Evolutionary conservation across 1,140 invertebrate species (phyloP).

Genomic region (Tenebrio molitor): DNA sequence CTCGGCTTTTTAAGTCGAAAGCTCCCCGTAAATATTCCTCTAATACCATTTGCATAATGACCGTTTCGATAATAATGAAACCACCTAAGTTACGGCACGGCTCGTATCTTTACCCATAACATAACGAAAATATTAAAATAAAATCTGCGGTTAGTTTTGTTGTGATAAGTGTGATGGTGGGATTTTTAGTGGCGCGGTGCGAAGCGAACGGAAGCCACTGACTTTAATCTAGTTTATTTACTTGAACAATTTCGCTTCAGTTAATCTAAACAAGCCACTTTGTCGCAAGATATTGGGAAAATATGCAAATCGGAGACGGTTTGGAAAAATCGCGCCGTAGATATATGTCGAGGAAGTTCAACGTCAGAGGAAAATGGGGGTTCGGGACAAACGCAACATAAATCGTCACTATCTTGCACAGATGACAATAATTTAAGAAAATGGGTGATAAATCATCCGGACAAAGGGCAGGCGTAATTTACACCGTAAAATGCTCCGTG

Average conservation of each 20-base stretch:
- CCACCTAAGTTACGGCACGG: neutral
- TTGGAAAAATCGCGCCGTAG: neutral
- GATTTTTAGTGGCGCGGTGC: neutral
- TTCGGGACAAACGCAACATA: neutral
- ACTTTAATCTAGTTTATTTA: conserved; percentile 4
- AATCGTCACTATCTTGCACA: conserved; percentile 4
- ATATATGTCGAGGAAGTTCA: neutral
- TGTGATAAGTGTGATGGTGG: neutral
- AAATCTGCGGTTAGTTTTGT: neutral
- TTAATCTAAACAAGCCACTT: conserved; percentile 7
- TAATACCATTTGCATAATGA: conserved; percentile 4
- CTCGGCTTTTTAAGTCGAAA: conserved; percentile 2
- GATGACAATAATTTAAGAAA: conserved; percentile 30
- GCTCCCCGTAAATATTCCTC: neutral
- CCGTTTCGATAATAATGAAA: neutral
- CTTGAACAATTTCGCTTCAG: neutral
- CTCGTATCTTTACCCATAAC: neutral
- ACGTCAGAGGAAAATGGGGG: neutral
- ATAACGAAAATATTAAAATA: conserved; percentile 5
- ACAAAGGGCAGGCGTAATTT: conserved; percentile 26
- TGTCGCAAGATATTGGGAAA: neutral
- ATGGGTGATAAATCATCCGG: conserved; percentile 23
- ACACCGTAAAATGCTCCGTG: conserved; percentile 6
- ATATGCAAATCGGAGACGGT: neutral
- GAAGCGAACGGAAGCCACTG: conserved; percentile 4